These are phyloP conservation scores for Porites lobata DNA, from an alignment of 92 coral and sea anemone genomes.

Conservation along the genomic window DNA sequence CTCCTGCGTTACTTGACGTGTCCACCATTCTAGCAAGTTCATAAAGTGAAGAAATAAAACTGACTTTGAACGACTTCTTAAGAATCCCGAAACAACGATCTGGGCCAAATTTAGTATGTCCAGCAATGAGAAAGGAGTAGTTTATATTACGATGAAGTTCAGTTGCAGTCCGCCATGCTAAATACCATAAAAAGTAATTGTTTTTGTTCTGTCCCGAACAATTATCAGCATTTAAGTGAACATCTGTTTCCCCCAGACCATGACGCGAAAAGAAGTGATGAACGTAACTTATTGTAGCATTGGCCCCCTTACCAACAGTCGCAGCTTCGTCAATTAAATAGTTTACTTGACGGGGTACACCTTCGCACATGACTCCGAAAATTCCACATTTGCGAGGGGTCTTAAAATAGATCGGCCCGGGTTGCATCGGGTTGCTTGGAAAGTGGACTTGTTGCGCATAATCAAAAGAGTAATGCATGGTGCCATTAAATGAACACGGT, in stretches of 20 bases:
- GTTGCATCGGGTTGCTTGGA: not conserved
- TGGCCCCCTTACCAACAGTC: not conserved
- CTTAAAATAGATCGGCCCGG: not conserved
- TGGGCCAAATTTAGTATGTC: no score
- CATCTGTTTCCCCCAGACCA: no score
- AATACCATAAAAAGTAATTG: slow-evolving; percentile 24
- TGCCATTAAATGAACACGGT: slow-evolving; percentile 11
- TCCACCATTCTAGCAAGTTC: slow-evolving; percentile 50
- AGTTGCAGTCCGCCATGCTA: slow-evolving; percentile 44
- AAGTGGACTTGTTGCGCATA: not conserved
- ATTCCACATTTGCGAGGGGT: not conserved
- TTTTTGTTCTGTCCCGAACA: not conserved
- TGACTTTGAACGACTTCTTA: slow-evolving; percentile 44
- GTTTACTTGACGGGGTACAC: not conserved
- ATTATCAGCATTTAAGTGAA: not conserved
- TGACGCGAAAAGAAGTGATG: no score
- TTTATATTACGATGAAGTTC: slow-evolving; percentile 31
- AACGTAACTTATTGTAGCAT: no score
- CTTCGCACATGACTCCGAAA: not conserved
- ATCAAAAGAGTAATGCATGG: slow-evolving; percentile 13
- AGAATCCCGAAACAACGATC: slow-evolving; percentile 30
- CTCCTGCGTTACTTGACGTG: slow-evolving; percentile 1
- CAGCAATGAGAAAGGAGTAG: slow-evolving; percentile 34
- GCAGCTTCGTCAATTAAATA: not conserved
- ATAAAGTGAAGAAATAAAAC: slow-evolving; percentile 52